These are phyloP conservation scores for Ashinkailepas kermadecensis DNA, from an alignment of 2,888 invertebrate species.

Conservation along the genomic window DNA sequence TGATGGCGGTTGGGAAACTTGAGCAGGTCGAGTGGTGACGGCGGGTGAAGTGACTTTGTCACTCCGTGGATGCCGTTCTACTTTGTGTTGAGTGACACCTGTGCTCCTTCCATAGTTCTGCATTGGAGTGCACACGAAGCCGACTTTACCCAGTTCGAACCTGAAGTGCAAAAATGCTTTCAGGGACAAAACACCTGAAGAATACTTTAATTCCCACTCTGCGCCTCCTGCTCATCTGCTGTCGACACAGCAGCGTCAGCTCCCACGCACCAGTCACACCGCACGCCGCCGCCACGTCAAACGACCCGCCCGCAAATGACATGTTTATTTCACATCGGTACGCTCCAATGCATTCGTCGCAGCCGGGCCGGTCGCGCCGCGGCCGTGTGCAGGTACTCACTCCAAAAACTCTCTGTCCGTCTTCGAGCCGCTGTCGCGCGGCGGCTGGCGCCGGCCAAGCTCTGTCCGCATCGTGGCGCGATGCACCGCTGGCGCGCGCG, in stretches of 20 bases:
- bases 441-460: not conserved
- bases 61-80: too few relatives aligned
- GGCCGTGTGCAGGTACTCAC: not conserved
- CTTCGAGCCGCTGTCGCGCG: not conserved
- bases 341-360: not conserved
- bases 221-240: not conserved
- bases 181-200: too few relatives aligned
- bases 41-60: too few relatives aligned
- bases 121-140: too few relatives aligned
- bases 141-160: too few relatives aligned
- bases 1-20: too few relatives aligned
- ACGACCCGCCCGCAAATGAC: not conserved
- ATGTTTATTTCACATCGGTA: constrained; percentile 10
- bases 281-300: not conserved
- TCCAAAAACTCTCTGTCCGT: not conserved
- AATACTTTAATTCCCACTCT: not conserved
- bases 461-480: too few relatives aligned
- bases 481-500: too few relatives aligned
- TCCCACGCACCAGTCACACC: not conserved
- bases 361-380: not conserved
- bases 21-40: too few relatives aligned
- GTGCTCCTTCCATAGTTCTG: too few relatives aligned
- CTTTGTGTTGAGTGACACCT: too few relatives aligned
- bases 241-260: not conserved
- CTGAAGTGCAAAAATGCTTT: too few relatives aligned